Evolutionary conservation across 2,888 invertebrate species (phyloP).

Genomic region (Sphaerophoria taeniata): DNA sequence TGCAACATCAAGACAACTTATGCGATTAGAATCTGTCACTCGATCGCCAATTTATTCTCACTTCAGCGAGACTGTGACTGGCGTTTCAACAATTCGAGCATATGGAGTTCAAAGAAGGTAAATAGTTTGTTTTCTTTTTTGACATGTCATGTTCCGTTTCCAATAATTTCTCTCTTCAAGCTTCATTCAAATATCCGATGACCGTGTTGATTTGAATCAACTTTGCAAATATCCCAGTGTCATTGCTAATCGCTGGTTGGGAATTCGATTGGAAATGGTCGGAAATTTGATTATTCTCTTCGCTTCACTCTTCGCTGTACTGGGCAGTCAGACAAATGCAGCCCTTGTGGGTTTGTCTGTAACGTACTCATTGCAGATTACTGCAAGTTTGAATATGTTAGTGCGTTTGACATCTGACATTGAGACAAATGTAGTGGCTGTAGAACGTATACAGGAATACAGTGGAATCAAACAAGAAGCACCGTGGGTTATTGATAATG

Average conservation of each 20-base stretch:
- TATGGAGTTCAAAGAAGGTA: constrained; percentile 87
- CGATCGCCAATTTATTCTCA: constrained; percentile 98
- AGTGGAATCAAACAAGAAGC: constrained; percentile 94
- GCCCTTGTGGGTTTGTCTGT: constrained; percentile 95
- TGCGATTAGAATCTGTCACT: constrained; percentile 95
- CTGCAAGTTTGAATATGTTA: constrained; percentile 97
- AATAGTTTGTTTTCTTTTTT: background rate
- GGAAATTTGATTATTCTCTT: constrained; percentile 98
- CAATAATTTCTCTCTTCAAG: constrained; percentile 80
- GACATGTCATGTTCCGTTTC: background rate
- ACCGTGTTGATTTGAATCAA: constrained; percentile 96
- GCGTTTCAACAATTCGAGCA: constrained; percentile 93
- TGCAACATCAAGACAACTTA: constrained; percentile 95
- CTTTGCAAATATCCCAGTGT: constrained; percentile 96
- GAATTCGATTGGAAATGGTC: constrained; percentile 96
- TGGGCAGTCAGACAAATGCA: constrained; percentile 88
- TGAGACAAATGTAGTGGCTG: constrained; percentile 98
- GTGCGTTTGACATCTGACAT: constrained; percentile 98
- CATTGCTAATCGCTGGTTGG: constrained; percentile 97
- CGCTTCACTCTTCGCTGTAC: constrained; percentile 95
- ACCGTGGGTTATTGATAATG: constrained; percentile 88
- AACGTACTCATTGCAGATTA: constrained; percentile 94
- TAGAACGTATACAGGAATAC: constrained; percentile 98
- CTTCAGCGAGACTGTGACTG: constrained; percentile 96
- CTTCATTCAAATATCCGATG: constrained; percentile 94